Percentiles rank a stretch among this genome's conserved stretches.
Evolutionary conservation across 2,113 vertebrate species (phyloP).

Genomic region (Okapia johnstoni): DNA sequence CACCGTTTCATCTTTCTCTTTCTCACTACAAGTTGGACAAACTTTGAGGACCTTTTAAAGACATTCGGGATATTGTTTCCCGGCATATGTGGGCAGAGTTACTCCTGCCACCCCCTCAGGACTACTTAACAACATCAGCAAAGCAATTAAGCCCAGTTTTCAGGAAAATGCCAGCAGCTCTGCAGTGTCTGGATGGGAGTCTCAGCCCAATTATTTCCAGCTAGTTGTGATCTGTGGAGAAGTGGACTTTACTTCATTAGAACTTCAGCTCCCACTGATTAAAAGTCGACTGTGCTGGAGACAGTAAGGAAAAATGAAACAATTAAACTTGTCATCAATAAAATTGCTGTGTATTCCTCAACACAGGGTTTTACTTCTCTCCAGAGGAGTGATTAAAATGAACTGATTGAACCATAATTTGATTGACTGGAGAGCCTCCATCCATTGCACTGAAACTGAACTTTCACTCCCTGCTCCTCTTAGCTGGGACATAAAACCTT

Average conservation of each 20-base stretch:
- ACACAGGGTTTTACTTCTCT: slow-evolving; percentile 81
- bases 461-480: slow-evolving; percentile 78
- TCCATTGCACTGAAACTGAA: slow-evolving; percentile 71
- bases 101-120: slow-evolving; percentile 80
- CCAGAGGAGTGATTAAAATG: slow-evolving; percentile 86
- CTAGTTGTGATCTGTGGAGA: slow-evolving; percentile 84
- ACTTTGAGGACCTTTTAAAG: slow-evolving; percentile 80
- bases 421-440: slow-evolving; percentile 81
- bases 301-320: slow-evolving; percentile 87
- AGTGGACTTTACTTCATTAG: slow-evolving; percentile 88
- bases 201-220: slow-evolving; percentile 89
- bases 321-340: slow-evolving; percentile 88
- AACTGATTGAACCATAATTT: slow-evolving; percentile 86
- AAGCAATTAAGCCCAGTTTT: slow-evolving; percentile 89
- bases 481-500: slow-evolving; percentile 70
- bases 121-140: slow-evolving; percentile 89
- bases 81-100: slow-evolving; percentile 77
- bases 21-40: slow-evolving; percentile 60
- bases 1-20: slow-evolving; percentile 48
- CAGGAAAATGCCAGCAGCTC: slow-evolving; percentile 85
- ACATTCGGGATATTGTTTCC: slow-evolving; percentile 78
- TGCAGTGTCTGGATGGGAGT: slow-evolving; percentile 85
- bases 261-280: slow-evolving; percentile 86
- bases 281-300: slow-evolving; percentile 84
- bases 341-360: slow-evolving; percentile 84